Conservation (phyloP, 2,888 invertebrate species). For the Coleophora flavipennella region DNA sequence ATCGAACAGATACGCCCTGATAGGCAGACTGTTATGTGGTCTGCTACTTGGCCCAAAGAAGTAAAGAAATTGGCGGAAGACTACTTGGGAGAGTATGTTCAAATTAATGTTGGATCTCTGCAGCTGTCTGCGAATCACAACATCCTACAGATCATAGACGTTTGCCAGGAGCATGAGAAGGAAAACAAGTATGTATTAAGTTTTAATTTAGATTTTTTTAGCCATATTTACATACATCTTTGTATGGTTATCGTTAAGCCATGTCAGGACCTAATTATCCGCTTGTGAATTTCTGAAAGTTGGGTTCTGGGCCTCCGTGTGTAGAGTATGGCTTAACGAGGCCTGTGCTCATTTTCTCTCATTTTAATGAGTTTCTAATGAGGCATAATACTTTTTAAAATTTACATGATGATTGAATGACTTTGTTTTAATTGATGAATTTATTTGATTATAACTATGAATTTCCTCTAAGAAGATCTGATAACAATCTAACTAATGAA, state of each 20-base stretch:
- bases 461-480: conserved; percentile 71
- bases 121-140: conserved; percentile 92
- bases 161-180: conserved; percentile 90
- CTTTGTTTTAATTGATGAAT: conserved; percentile 29
- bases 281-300: no score
- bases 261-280: no score
- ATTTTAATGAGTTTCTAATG: no score
- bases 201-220: neutral
- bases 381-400: no score
- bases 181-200: conserved; percentile 70
- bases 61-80: conserved; percentile 93
- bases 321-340: no score
- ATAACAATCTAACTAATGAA: conserved; percentile 14
- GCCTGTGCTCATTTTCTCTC: no score
- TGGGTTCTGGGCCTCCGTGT: no score
- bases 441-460: conserved; percentile 42
- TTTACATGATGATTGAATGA: conserved; percentile 31
- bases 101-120: conserved; percentile 92
- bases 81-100: conserved; percentile 90
- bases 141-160: conserved; percentile 89
- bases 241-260: no score
- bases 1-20: conserved; percentile 94
- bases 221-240: conserved; percentile 1
- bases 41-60: conserved; percentile 99
- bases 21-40: conserved; percentile 98